Base-by-base conservation (phyloP, 2,888 invertebrate genomes). In the Scaptomyza cyrtandrae region DNA sequence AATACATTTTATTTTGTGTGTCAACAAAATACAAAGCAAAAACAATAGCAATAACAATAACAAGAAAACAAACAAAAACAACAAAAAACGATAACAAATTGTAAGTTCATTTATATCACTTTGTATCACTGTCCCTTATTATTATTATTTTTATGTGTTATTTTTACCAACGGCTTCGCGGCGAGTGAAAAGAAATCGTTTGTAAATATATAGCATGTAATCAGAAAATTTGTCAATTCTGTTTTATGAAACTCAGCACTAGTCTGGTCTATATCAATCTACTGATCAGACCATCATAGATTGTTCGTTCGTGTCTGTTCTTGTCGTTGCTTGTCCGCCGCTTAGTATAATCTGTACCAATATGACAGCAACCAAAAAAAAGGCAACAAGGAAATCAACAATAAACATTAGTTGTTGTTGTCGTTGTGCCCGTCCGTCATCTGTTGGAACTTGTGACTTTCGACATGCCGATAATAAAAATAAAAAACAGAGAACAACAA, bases 391-490 rank as follows among this genome's bases (percentile, higher is more conserved):
- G 24, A 24, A 62, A 78, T 55, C 78, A 81, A 57, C 63, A 27
- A 67, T 43, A 54, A 73, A 66, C 72, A 72, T 50, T 53, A 65
- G 37, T 37, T 13, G 35, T 33, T 33, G 31, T 33, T 7, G 35
- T 35, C 13, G 63, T 70, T 57, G 58, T 70, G 39, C 55, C 60
- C 7, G 29, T 6, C 29, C 43, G 45, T 45, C 61, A 52, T 43
- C 62, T 68, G 59, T 71, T 63, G 60, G 67, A 60, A 71, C 75
- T 74, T 71, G 71, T 66, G 75, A 75, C 71, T 75, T 75, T 75
- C 67, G 59, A 75, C 74, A 74, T 59, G 71, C 75, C 64, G 67
- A 75, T 67, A 61, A 71, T 66, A 76, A 71, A 48, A 60, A 67
- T 29, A 45, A 53, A 45, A 53, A 37, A 50, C 24, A 69, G 76